Evolutionary conservation across 2,113 vertebrate genomes (phyloP).

Genomic region (Orycteropus afer): DNA sequence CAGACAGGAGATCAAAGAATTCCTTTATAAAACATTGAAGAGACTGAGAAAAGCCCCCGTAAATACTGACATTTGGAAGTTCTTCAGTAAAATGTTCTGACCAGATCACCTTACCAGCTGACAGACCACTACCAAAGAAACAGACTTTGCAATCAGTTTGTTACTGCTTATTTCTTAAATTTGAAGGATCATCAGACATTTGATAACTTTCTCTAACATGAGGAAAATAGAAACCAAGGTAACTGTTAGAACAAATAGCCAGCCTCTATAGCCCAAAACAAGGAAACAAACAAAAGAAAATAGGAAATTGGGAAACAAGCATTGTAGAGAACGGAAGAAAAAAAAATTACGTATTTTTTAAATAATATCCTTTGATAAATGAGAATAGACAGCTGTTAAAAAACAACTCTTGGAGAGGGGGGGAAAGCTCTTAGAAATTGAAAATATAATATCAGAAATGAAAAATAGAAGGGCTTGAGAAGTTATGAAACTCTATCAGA

Average conservation of each 20-base stretch:
- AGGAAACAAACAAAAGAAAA: background rate
- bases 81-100: background rate
- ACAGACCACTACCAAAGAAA: background rate
- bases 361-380: background rate
- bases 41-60: background rate
- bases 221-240: background rate
- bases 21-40: background rate
- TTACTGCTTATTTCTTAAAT: background rate
- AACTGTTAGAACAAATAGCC: background rate
- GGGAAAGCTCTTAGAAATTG: background rate
- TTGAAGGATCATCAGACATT: background rate
- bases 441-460: constrained; percentile 5
- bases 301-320: background rate
- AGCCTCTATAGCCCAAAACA: background rate
- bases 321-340: background rate
- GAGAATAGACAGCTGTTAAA: background rate
- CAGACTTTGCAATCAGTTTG: background rate
- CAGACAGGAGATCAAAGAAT: background rate
- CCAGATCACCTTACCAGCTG: background rate
- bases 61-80: background rate
- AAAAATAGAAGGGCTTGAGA: background rate
- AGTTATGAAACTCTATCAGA: background rate
- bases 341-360: no score
- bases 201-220: background rate
- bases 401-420: background rate